Evolutionary conservation across 37 sponge, comb jelly and placozoan species (phyloP).

Genomic region (Axinella damicornis): DNA sequence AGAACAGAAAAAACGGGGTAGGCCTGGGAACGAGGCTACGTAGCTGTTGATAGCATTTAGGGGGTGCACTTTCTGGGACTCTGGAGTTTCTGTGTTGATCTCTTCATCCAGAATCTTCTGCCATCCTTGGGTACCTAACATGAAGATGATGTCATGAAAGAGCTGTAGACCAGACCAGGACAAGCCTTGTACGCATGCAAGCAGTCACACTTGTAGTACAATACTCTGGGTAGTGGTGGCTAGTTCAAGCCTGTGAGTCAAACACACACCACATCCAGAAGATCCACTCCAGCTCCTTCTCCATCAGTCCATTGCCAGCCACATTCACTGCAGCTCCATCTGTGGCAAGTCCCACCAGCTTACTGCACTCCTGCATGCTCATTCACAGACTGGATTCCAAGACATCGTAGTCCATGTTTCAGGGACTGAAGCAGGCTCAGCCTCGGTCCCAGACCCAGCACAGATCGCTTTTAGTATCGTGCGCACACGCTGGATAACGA

Average conservation of each 20-base stretch:
- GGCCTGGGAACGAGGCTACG: too few relatives aligned
- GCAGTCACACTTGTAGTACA: too few relatives aligned
- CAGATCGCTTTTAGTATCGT: too few relatives aligned
- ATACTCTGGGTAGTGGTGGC: too few relatives aligned
- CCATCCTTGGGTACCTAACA: too few relatives aligned
- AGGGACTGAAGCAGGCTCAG: constrained; percentile 36
- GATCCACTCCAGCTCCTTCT: constrained; percentile 38
- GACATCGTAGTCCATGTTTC: constrained; percentile 20
- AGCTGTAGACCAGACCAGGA: too few relatives aligned
- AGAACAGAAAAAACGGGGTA: too few relatives aligned
- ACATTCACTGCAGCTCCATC: constrained; percentile 66
- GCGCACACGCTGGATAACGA: too few relatives aligned
- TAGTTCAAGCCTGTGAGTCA: constrained; percentile 44
- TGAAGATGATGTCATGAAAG: too few relatives aligned
- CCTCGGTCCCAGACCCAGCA: too few relatives aligned
- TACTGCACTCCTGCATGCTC: constrained; percentile 24
- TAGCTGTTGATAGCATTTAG: constrained; percentile 34
- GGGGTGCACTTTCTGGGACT: not conserved
- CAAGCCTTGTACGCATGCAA: too few relatives aligned
- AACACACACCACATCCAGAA: constrained; percentile 75
- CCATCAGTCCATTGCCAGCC: constrained; percentile 34
- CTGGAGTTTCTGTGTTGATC: not conserved
- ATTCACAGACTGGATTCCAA: constrained; percentile 16
- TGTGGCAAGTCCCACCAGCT: constrained; percentile 45
- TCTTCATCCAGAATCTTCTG: constrained; percentile 20